Conservation (phyloP, 2,797 vertebrate genomes). For the Lates japonicus region DNA sequence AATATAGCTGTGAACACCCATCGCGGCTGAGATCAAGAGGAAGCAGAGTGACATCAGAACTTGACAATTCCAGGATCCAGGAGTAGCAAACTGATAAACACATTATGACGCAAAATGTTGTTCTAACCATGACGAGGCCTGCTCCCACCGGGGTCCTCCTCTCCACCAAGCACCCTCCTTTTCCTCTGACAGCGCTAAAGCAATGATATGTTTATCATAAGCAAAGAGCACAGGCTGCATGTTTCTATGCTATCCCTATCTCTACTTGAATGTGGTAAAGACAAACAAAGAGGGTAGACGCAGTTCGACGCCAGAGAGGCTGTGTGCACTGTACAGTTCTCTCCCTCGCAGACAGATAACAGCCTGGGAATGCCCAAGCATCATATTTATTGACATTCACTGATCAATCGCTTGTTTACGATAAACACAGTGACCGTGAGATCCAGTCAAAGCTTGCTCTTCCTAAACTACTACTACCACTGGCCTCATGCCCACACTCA, state of each 20-base stretch:
- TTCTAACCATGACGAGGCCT: conserved; percentile 1
- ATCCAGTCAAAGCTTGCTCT: not conserved
- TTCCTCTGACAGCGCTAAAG: conserved; percentile 34
- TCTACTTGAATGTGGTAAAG: not conserved
- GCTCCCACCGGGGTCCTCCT: conserved; percentile 5
- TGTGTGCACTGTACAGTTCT: not conserved
- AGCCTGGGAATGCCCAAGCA: conserved; percentile 14
- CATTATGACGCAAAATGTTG: conserved; percentile 17
- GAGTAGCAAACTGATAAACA: conserved; percentile 12
- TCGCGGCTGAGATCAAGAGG: conserved; percentile 22
- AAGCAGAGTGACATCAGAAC: conserved; percentile 12
- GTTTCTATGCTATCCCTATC: conserved; percentile 34
- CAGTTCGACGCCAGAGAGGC: conserved; percentile 31
- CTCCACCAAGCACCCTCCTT: conserved; percentile 3
- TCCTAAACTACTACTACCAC: not conserved
- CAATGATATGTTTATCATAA: conserved; percentile 61
- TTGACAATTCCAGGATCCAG: not conserved
- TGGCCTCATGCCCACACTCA: conserved; percentile 14
- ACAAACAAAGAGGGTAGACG: conserved; percentile 37
- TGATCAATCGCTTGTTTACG: conserved; percentile 20
- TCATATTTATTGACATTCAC: conserved; percentile 19
- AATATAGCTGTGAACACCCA: conserved; percentile 69
- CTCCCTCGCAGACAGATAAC: conserved; percentile 8
- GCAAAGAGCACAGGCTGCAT: conserved; percentile 42
- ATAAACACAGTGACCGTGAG: conserved; percentile 8